Base-by-base conservation (phyloP, 2,113 vertebrate genomes). In the Nettapus auritus region DNA sequence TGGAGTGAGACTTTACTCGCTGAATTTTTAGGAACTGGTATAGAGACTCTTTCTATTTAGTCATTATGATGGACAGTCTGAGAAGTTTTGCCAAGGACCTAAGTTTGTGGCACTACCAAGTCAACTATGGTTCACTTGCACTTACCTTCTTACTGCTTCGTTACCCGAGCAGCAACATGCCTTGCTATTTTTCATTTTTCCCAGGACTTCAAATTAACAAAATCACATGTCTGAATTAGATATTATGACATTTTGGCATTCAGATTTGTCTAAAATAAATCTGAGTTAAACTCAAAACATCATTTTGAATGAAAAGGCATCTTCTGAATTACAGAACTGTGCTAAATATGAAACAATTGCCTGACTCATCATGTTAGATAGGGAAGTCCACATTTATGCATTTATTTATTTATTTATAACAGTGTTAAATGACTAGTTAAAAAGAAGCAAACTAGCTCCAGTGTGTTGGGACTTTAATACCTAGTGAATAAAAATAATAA, bases 401-500 rank as follows among this genome's bases (percentile, higher is more conserved):
- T 53, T 74, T 0, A 3, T 57, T 55, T 69, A 77, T 80, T 91
- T 55, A 81, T 80, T 80, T 95, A 68, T 26, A n/a, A 57, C 28
- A 81, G 31, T 22, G 8, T 3, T 67, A 21, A 74, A 70, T 52
- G 10, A 26, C 13, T 71, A 25, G 11, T 36, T 44, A 94, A 62
- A 90, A 53, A 82, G 38, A 80, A 69, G 2, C 2, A 76, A 75
- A 38, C 11, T 21, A 64, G 9, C 84, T 73, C 11, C 74, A 75
- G 13, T 29, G 13, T 64, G 11, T 7, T 38, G 15, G 4, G 9
- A 67, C 7, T 64, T 33, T 77, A 88, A 83, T n/a, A 15, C 28
- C 18, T 88, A 70, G 59, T 13, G 85, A 82, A 68, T 34, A 77
- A 95, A 93, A 93, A 80, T n/a, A 56, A 84, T n/a, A n/a, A n/a